These are phyloP conservation scores for Ictidomys tridecemlineatus DNA, from an alignment of 2,113 vertebrate genomes.

Conservation along the genomic window DNA sequence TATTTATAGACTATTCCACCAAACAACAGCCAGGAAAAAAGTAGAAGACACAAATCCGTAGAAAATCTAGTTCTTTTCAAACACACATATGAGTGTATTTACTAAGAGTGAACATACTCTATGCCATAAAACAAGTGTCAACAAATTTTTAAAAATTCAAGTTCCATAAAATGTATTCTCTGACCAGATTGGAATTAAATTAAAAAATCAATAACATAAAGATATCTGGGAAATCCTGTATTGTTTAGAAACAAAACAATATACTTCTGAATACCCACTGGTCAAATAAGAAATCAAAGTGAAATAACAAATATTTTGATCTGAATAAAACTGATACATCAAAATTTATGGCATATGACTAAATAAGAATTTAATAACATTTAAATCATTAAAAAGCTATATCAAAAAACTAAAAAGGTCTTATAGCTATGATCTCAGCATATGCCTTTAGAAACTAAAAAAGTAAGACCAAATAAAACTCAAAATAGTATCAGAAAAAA, in stretches of 20 bases:
- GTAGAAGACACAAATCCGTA: neutral
- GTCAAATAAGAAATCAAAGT: conserved; percentile 39
- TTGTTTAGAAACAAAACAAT: conserved; percentile 36
- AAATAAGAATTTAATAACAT: neutral
- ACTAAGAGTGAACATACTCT: neutral
- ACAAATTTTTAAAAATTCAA: conserved; percentile 46
- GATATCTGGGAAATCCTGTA: neutral
- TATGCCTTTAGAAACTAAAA: neutral
- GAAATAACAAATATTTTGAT: conserved; percentile 3
- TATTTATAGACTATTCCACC: neutral
- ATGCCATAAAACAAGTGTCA: neutral
- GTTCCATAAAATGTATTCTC: neutral
- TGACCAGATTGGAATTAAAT: neutral
- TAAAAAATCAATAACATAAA: neutral
- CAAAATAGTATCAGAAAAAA: conserved; percentile 17
- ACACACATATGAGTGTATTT: neutral
- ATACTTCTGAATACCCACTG: neutral
- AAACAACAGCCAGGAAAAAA: neutral
- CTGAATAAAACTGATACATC: neutral
- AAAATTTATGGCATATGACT: neutral
- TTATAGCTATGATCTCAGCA: neutral
- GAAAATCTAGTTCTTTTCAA: conserved; percentile 16
- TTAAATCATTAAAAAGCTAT: neutral
- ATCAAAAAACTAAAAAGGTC: neutral
- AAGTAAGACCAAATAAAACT: conserved; percentile 31